Percentiles rank a stretch among this genome's conserved stretches.
Conservation (phyloP, 2,888 invertebrate species). For the Cephus pulcher region DNA sequence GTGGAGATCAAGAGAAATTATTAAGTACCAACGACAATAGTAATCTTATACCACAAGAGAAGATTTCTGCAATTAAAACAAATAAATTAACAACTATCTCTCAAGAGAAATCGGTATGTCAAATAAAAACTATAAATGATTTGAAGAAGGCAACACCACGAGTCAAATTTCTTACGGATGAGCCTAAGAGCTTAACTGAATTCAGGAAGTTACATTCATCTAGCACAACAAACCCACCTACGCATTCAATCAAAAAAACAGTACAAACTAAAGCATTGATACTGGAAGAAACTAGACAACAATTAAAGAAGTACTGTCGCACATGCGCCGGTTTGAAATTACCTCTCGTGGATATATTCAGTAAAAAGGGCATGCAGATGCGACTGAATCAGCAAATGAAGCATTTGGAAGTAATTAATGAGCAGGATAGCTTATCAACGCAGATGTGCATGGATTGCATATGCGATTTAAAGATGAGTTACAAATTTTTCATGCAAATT, state of each 20-base stretch:
- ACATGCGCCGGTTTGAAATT: conserved; percentile 62
- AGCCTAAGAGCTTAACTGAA: conserved; percentile 45
- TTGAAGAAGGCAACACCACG: conserved; percentile 59
- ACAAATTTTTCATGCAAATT: conserved; percentile 64
- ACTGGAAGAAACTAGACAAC: conserved; percentile 38
- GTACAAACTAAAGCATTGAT: conserved; percentile 19
- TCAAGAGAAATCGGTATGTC: conserved; percentile 21
- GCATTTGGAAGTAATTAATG: conserved; percentile 57
- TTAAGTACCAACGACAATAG: background rate
- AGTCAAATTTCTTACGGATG: conserved; percentile 51
- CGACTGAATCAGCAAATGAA: conserved; percentile 59
- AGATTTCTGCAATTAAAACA: background rate
- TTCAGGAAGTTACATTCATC: conserved; percentile 23
- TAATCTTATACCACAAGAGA: background rate
- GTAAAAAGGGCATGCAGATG: conserved; percentile 61
- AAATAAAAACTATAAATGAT: conserved; percentile 58
- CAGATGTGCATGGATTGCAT: conserved; percentile 65
- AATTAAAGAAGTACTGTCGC: conserved; percentile 59
- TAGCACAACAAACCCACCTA: background rate
- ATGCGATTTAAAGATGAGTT: conserved; percentile 63
- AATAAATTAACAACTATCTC: background rate
- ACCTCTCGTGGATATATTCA: conserved; percentile 61
- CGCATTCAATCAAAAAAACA: background rate
- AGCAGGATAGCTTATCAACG: conserved; percentile 55
- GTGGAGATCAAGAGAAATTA: background rate